Conservation (phyloP, 2,888 invertebrate genomes). For the Phragmatobia fuliginosa region DNA sequence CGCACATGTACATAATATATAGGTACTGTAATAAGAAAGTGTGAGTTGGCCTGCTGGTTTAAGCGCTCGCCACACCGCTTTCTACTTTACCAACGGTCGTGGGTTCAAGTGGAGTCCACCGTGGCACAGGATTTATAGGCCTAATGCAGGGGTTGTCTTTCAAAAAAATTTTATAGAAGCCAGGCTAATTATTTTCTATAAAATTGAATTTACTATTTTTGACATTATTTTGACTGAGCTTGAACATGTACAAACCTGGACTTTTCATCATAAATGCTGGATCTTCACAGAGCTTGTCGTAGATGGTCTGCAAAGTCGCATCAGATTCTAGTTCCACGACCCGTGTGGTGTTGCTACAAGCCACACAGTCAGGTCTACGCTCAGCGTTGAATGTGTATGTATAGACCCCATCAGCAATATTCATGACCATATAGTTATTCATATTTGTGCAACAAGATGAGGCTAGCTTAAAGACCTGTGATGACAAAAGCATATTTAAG, state of each 20-base stretch:
- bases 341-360: constrained; percentile 92
- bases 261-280: constrained; percentile 95
- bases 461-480: constrained; percentile 96
- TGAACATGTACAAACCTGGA: constrained; percentile 85
- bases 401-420: constrained; percentile 98
- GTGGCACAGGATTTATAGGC: no score
- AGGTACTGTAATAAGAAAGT: no score
- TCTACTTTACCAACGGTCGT: no score
- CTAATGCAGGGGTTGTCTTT: no score
- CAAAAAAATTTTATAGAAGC: no score
- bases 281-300: constrained; percentile 92
- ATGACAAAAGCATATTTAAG: neutral
- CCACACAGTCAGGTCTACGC: constrained; percentile 94
- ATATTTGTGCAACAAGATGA: constrained; percentile 96
- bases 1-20: no score
- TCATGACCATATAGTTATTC: constrained; percentile 98
- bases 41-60: no score
- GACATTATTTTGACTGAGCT: no score
- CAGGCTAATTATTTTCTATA: no score
- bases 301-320: constrained; percentile 92
- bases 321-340: constrained; percentile 86
- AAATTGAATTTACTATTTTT: no score
- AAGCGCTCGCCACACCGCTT: no score
- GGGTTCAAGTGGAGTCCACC: no score
- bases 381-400: constrained; percentile 98